A percentile compares a stretch with the other conserved stretches of the same genome.
These are phyloP conservation scores for Spondyliosoma cantharus DNA, from an alignment of 2,797 vertebrate species.

Conservation along the genomic window DNA sequence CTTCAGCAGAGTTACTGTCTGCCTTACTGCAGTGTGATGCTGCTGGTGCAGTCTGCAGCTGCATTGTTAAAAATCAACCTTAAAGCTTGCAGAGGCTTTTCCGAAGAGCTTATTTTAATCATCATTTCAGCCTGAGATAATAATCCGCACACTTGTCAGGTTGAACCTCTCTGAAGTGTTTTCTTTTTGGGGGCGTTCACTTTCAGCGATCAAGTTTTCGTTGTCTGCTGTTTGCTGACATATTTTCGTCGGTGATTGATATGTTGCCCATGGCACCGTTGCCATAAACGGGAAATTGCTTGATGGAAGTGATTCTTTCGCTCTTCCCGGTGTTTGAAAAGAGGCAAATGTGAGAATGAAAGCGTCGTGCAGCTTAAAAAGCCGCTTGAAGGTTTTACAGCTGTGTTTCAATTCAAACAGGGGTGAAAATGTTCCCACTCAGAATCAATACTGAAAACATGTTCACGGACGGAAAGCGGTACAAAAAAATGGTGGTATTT, in stretches of 20 bases:
- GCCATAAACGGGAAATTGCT: not conserved
- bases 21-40: constrained; percentile 44
- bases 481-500: not conserved
- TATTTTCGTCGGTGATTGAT: constrained; percentile 41
- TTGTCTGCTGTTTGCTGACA: constrained; percentile 13
- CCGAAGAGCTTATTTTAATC: constrained; percentile 16
- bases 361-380: constrained; percentile 4
- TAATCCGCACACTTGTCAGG: constrained; percentile 20
- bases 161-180: constrained; percentile 18
- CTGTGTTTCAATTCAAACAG: constrained; percentile 6
- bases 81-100: constrained; percentile 16
- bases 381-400: not conserved
- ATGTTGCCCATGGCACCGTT: constrained; percentile 8
- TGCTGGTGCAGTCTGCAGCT: constrained; percentile 44
- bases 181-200: not conserved
- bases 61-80: constrained; percentile 32
- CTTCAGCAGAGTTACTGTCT: constrained; percentile 22
- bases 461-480: not conserved
- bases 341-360: constrained; percentile 12
- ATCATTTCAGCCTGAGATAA: constrained; percentile 19
- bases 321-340: not conserved
- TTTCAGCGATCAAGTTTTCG: constrained; percentile 1
- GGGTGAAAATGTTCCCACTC: not conserved
- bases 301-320: constrained; percentile 3
- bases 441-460: constrained; percentile 17